phyloP scores from a whole-genome alignment of 2,888 invertebrate species.

The Disparrhopalites patrizii region DNA sequence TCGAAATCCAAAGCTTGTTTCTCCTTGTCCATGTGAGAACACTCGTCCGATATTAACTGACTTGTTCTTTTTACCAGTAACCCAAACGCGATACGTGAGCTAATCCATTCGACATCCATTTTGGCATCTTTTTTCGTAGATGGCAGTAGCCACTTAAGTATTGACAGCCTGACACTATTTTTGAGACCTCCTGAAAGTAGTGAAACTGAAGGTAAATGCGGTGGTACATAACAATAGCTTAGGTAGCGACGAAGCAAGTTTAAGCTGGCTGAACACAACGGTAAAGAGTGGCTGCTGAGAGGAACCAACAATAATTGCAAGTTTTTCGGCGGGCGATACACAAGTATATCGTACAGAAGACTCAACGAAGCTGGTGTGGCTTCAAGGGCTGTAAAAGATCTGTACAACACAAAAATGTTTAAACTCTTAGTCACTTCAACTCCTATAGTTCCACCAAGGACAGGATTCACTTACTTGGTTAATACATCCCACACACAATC shows the following conservation, averaged over 20 bases:
- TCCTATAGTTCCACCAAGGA: neutral
- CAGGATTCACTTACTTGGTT: conserved; percentile 28
- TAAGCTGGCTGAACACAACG: conserved; percentile 29
- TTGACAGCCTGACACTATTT: conserved; percentile 3
- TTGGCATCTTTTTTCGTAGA: neutral
- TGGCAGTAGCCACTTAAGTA: conserved; percentile 24
- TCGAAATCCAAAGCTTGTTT: conserved; percentile 14
- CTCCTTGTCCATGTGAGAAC: neutral
- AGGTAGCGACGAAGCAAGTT: conserved; percentile 37
- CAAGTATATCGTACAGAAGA: conserved; percentile 35
- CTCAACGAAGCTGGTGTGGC: conserved; percentile 29
- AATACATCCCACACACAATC: conserved; percentile 40
- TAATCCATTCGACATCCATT: conserved; percentile 16
- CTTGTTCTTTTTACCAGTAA: conserved; percentile 38
- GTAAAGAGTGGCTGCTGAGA: conserved; percentile 29
- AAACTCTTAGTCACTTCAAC: neutral
- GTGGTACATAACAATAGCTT: conserved; percentile 34
- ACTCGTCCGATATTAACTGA: conserved; percentile 31
- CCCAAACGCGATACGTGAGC: conserved; percentile 35
- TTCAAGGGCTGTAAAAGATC: conserved; percentile 34
- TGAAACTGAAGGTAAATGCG: neutral
- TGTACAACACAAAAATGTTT: conserved; percentile 21
- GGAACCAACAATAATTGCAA: conserved; percentile 30
- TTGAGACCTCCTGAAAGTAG: neutral
- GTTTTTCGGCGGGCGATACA: conserved; percentile 36